A percentile compares a stretch with the other conserved stretches of the same genome.
Evolutionary conservation across 2,888 invertebrate species (phyloP).

Genomic region (Lasioglossum zephyrum): DNA sequence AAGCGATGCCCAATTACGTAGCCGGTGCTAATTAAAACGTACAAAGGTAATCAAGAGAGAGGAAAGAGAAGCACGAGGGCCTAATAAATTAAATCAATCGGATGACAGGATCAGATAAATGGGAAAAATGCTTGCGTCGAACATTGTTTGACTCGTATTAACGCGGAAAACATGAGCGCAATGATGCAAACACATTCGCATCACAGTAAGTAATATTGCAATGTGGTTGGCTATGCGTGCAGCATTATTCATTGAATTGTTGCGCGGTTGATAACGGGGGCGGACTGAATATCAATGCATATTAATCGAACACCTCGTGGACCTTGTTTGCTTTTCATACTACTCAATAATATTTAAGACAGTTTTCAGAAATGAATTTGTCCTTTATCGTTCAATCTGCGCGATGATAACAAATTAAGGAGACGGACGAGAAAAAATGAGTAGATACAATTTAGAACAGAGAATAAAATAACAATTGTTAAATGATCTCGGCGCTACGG

Average conservation of each 20-base stretch:
- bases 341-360: background rate
- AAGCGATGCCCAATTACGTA: background rate
- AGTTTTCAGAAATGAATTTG: background rate
- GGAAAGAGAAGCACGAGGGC: background rate
- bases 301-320: background rate
- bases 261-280: background rate
- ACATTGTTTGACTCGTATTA: background rate
- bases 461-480: background rate
- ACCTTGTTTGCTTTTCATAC: background rate
- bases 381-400: background rate
- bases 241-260: background rate
- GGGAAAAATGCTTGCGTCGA: background rate
- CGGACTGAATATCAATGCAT: background rate
- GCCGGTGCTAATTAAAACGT: background rate
- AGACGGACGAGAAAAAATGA: background rate
- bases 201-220: background rate
- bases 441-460: background rate
- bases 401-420: background rate
- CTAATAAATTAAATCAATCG: background rate
- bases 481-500: no score
- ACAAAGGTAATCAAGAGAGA: constrained; percentile 1
- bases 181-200: background rate
- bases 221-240: background rate
- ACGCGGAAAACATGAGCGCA: background rate
- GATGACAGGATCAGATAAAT: background rate